Conservation (phyloP, 1,140 invertebrate genomes). For the Bombus vancouverensis region DNA sequence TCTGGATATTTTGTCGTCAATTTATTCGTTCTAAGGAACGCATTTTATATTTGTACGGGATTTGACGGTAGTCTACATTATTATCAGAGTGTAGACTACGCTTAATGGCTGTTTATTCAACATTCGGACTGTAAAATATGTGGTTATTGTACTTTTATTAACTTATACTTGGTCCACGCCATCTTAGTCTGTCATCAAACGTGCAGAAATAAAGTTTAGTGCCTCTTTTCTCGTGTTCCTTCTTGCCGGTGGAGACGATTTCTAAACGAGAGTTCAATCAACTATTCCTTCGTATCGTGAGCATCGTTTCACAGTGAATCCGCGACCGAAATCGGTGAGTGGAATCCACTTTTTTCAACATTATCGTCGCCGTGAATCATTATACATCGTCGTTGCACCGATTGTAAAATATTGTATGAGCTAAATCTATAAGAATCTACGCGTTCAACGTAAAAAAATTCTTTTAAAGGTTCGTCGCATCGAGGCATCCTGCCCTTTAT, state of each 20-base stretch:
- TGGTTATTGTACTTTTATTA: slow-evolving; percentile 41
- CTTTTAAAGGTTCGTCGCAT: not conserved
- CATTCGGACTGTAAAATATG: slow-evolving; percentile 47
- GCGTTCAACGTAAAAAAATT: not conserved
- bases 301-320: not conserved
- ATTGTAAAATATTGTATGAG: slow-evolving; percentile 5
- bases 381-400: not conserved
- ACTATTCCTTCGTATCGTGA: not conserved
- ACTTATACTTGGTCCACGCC: slow-evolving; percentile 54
- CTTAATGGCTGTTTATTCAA: not conserved
- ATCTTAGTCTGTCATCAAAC: slow-evolving; percentile 67
- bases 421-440: not conserved
- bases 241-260: not conserved
- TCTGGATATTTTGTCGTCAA: slow-evolving; percentile 9
- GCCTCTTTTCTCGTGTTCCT: not conserved
- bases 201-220: slow-evolving; percentile 20
- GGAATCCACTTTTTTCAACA: slow-evolving; percentile 1
- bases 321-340: slow-evolving; percentile 21
- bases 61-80: not conserved
- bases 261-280: not conserved
- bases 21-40: slow-evolving; percentile 9
- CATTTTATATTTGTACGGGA: slow-evolving; percentile 1
- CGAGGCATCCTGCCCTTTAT: slow-evolving; percentile 9
- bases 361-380: slow-evolving; percentile 18
- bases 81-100: not conserved